A percentile compares a stretch with the other conserved stretches of the same genome.
Conservation (phyloP, 2,113 vertebrate genomes). For the Diadophis punctatus region DNA sequence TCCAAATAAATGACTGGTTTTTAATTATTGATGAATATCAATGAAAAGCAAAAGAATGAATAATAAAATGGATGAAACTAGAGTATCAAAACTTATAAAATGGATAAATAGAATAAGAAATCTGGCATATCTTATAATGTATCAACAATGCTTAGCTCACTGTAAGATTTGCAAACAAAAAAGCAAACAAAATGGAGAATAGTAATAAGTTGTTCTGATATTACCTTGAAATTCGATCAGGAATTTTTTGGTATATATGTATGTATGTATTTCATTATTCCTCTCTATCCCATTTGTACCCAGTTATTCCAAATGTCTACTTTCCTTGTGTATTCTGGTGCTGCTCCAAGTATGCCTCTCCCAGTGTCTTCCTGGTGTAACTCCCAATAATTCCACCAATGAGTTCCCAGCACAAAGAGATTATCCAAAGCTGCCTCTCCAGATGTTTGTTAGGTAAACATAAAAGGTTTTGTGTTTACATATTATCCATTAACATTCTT, state of each 20-base stretch:
- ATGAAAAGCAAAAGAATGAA: not conserved
- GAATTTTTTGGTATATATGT: not conserved
- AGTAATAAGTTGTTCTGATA: not conserved
- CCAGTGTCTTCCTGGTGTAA: conserved; percentile 2
- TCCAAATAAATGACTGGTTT: not conserved
- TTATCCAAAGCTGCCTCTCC: conserved; percentile 55
- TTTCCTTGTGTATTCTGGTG: not conserved
- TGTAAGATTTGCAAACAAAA: not conserved
- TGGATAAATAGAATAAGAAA: not conserved
- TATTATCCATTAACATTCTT: conserved; percentile 51
- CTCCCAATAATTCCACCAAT: conserved; percentile 32
- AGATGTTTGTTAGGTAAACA: conserved; percentile 60
- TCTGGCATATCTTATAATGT: not conserved
- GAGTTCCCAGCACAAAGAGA: conserved; percentile 33
- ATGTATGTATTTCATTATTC: not conserved
- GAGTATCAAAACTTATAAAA: not conserved
- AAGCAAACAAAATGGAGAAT: not conserved
- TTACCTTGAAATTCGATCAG: not conserved
- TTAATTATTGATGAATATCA: not conserved
- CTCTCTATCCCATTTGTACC: too few relatives aligned
- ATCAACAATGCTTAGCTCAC: not conserved
- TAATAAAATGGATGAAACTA: not conserved
- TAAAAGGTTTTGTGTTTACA: conserved; percentile 62
- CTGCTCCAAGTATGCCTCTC: not conserved
- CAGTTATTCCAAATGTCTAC: not conserved